Base-by-base conservation (phyloP, 2,113 vertebrate genomes). In the Tupaia tana region DNA sequence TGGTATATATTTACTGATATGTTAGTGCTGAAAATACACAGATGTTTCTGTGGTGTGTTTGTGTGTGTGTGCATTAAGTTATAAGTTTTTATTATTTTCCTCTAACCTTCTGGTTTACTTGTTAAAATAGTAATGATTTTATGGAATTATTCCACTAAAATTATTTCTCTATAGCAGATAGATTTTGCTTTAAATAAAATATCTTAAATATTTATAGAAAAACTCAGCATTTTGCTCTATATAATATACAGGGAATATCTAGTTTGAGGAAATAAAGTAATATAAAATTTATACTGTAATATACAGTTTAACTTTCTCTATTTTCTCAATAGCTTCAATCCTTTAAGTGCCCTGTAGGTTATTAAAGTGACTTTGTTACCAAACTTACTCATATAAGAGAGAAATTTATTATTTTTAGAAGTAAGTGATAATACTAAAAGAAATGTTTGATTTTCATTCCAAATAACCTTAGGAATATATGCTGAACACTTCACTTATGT, bases 341-440 rank as follows among this genome's bases (percentile, higher is more conserved):
- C 52, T 2, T 0, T 89, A 73, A 89, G 15, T 89, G 8, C 25
- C 31, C 2, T 66, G 12, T 79, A 52, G 25, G 2, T 59, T 92
- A 66, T 92, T 79, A 93, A 84, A 59, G 84, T 66, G 66, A 6
- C 64, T 84, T 84, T 93, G 19, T 24, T 77, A 77, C 7, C 77
- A 56, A 9, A 8, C 14, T 89, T 59, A 84, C 64, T 95, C 9
- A 89, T 24, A 54, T 4, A 73, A 66, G 43, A 78, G 25, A 86
- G 69, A 87, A 82, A 88, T 63, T 81, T 64, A 83, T 92, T 70
- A 10, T 77, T 2, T 11, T 52, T 25, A 89, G 52, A n/a, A 85
- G 15, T 66, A 95, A 89, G 79, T 71, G 19, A 84, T 64, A 92
- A 54, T 70, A 43, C 69, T 86, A 34, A 67, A 83, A 59, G 59